Evolutionary conservation across 2,797 vertebrate genomes (phyloP).

Genomic region (Cossypha dichroa): DNA sequence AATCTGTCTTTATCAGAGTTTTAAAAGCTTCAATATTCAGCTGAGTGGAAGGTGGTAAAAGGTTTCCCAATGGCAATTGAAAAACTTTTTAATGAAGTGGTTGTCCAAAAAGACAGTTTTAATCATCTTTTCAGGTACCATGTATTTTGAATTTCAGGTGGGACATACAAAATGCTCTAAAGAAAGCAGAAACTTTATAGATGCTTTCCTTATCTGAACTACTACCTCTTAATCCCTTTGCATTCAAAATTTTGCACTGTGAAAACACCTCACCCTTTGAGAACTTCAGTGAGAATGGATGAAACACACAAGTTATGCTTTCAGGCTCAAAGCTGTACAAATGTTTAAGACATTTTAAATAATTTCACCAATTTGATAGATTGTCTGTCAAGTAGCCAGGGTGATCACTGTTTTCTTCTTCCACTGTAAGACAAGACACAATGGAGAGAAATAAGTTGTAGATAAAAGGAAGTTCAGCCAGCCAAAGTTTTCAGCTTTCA

Average conservation of each 20-base stretch:
- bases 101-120: not conserved
- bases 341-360: not conserved
- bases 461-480: not conserved
- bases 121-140: not conserved
- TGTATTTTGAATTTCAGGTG: not conserved
- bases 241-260: not conserved
- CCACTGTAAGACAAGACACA: conserved; percentile 59
- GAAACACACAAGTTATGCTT: not conserved
- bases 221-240: not conserved
- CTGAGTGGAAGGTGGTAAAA: not conserved
- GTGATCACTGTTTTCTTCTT: conserved; percentile 61
- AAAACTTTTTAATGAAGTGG: not conserved
- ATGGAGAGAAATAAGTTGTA: not conserved
- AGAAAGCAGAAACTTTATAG: not conserved
- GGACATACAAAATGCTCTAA: not conserved
- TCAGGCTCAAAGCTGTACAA: not conserved
- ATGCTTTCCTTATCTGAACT: not conserved
- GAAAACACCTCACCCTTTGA: not conserved
- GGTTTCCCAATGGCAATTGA: not conserved
- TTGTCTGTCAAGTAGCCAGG: conserved; percentile 50
- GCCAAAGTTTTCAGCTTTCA: not conserved
- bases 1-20: not conserved
- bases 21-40: not conserved
- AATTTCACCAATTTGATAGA: conserved; percentile 65
- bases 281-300: not conserved